A percentile compares a stretch with the other conserved stretches of the same genome.
Evolutionary conservation across 2,888 invertebrate genomes (phyloP).

Genomic region (Oconnorella tubifera): DNA sequence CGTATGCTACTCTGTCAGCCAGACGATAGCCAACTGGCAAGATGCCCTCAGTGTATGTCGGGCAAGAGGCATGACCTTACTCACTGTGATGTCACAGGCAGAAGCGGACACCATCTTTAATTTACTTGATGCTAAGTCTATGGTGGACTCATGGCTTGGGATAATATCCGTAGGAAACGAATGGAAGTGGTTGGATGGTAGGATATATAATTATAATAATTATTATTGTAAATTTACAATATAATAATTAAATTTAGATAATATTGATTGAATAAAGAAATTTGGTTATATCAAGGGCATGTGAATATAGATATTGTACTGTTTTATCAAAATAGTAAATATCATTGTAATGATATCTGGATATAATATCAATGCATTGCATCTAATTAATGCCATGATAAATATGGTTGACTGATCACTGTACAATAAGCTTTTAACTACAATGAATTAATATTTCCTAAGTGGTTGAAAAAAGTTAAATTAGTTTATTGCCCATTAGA

Average conservation of each 20-base stretch:
- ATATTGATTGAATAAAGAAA: too few relatives aligned
- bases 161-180: background rate
- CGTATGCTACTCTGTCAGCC: constrained; percentile 4
- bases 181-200: constrained; percentile 12
- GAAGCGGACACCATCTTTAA: background rate
- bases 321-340: too few relatives aligned
- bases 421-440: too few relatives aligned
- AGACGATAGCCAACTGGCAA: background rate
- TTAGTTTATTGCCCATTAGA: too few relatives aligned
- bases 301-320: too few relatives aligned
- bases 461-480: too few relatives aligned
- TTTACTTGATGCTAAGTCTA: background rate
- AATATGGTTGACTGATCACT: too few relatives aligned
- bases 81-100: background rate
- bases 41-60: background rate
- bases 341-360: too few relatives aligned
- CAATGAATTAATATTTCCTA: too few relatives aligned
- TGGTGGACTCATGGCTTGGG: constrained; percentile 10
- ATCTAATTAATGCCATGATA: too few relatives aligned
- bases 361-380: too few relatives aligned
- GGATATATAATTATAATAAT: background rate
- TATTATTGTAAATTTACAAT: background rate
- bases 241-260: background rate
- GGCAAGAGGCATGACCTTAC: background rate
- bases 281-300: too few relatives aligned